phyloP scores from a whole-genome alignment of 2,113 vertebrate species.

The Genyomyrus donnyi region DNA sequence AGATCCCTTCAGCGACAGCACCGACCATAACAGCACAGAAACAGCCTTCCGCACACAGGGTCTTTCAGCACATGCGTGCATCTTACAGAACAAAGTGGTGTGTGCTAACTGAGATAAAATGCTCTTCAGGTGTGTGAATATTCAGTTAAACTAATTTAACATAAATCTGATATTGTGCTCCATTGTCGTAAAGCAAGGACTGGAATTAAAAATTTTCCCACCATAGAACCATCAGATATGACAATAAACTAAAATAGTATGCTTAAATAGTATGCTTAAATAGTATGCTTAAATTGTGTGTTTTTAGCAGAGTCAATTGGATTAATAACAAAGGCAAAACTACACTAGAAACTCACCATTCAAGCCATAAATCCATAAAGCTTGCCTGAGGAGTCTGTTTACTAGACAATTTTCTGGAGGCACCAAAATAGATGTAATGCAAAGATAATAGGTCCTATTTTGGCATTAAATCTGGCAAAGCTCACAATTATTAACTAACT shows the following conservation, averaged over 20 bases:
- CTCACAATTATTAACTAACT: neutral
- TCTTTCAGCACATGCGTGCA: neutral
- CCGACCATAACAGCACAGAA: neutral
- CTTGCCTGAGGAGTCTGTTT: neutral
- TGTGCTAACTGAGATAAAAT: neutral
- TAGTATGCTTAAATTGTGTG: neutral
- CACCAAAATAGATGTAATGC: neutral
- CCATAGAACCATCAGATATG: neutral
- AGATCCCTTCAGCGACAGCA: neutral
- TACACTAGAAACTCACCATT: neutral
- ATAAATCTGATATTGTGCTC: neutral
- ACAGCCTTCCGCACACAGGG: neutral
- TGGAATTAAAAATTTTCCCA: neutral
- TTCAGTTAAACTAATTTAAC: neutral
- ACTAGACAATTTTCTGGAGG: neutral
- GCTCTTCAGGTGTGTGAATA: neutral
- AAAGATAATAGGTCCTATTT: neutral
- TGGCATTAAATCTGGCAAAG: neutral
- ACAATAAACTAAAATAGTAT: neutral
- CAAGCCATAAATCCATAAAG: neutral
- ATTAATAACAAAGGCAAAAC: neutral
- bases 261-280: neutral
- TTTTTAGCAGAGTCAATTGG: neutral
- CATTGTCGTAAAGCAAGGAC: neutral
- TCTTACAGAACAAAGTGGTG: neutral